These are phyloP conservation scores for Adela reaumurella DNA, from an alignment of 2,888 invertebrate genomes.

Conservation along the genomic window DNA sequence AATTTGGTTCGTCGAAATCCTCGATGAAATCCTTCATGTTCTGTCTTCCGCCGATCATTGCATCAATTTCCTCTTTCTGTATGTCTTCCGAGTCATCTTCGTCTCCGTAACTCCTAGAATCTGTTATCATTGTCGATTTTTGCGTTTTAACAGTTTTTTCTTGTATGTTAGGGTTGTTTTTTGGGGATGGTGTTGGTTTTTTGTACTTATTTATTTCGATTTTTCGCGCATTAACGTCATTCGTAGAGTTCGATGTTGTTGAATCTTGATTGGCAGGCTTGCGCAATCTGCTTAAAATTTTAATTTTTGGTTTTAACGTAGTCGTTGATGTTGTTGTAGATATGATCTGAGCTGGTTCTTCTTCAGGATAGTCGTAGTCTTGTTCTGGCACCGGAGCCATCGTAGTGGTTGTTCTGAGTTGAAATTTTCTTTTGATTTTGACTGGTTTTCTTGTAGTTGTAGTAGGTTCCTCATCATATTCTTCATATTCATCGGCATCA, in stretches of 20 bases:
- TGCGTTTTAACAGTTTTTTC: constrained; percentile 41
- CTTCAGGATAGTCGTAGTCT: constrained; percentile 18
- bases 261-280: constrained; percentile 19
- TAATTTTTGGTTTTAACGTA: constrained; percentile 20
- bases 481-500: constrained; percentile 17
- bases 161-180: constrained; percentile 24
- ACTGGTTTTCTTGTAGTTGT: constrained; percentile 26
- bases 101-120: constrained; percentile 39
- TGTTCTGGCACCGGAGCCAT: constrained; percentile 7
- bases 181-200: too few species aligned
- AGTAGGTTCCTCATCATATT: constrained; percentile 23
- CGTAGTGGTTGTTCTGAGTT: constrained; percentile 12
- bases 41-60: constrained; percentile 33
- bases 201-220: too few species aligned
- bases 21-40: constrained; percentile 39
- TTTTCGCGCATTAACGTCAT: too few species aligned
- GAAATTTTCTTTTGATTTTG: constrained; percentile 15
- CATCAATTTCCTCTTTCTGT: constrained; percentile 35
- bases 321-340: too few species aligned
- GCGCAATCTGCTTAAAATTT: constrained; percentile 31
- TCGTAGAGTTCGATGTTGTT: too few species aligned
- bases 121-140: constrained; percentile 43
- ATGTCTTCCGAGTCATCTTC: constrained; percentile 28
- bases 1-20: constrained; percentile 26
- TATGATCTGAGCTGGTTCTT: constrained; percentile 9